phyloP scores from a whole-genome alignment of 2,797 vertebrate species.

The Cossypha caffra region DNA sequence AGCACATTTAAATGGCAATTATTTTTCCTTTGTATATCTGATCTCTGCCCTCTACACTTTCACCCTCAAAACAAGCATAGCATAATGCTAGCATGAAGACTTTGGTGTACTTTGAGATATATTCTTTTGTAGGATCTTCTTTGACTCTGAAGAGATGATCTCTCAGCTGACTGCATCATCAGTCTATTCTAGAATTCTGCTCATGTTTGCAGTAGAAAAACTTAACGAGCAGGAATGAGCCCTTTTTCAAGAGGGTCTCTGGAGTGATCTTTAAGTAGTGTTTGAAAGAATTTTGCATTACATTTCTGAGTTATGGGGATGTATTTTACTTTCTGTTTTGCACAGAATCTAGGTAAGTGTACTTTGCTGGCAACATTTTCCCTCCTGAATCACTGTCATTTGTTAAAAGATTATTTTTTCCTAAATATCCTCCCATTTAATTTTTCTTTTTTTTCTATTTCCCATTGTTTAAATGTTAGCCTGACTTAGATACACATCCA shows the following conservation, averaged over 20 bases:
- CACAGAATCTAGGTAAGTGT: background rate
- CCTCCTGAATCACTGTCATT: background rate
- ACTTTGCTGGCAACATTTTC: background rate
- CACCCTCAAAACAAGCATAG: background rate
- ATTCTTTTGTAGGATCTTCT: background rate
- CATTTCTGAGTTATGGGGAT: background rate
- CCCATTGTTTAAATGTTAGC: background rate
- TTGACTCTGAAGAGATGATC: background rate
- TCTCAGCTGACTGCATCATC: background rate
- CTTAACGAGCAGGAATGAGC: background rate
- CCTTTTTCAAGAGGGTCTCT: background rate
- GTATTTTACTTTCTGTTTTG: background rate
- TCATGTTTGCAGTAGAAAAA: background rate
- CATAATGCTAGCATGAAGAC: background rate
- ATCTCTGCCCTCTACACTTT: background rate
- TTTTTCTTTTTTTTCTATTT: background rate
- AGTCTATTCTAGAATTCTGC: background rate
- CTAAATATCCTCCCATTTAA: background rate
- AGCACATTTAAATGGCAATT: background rate
- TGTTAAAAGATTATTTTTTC: background rate
- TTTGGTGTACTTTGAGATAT: background rate
- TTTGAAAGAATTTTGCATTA: background rate
- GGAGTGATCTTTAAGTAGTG: background rate
- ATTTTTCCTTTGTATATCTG: background rate
- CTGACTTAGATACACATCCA: background rate